Conservation (phyloP, 2,113 vertebrate genomes). For the Rhodinocichla rosea region DNA sequence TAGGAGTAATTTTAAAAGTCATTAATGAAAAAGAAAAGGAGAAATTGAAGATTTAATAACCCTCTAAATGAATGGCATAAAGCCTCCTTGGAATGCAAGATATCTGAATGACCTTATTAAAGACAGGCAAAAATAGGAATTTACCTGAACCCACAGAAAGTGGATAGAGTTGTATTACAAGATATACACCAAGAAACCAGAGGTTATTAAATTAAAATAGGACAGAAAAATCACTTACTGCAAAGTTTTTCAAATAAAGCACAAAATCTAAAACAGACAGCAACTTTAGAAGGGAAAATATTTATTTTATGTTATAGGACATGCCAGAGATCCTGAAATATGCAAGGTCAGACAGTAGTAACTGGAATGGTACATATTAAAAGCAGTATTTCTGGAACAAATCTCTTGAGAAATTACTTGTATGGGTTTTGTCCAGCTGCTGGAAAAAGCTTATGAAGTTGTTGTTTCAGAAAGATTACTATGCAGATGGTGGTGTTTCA, state of each 20-base stretch:
- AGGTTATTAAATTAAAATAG: slow-evolving; percentile 30
- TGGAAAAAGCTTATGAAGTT: neutral
- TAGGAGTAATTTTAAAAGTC: neutral
- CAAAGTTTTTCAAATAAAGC: slow-evolving; percentile 43
- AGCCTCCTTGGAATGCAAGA: neutral
- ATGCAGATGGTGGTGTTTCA: neutral
- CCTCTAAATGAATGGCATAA: neutral
- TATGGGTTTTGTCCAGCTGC: neutral
- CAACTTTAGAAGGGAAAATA: slow-evolving; percentile 8
- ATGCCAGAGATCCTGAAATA: neutral
- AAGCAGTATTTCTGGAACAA: slow-evolving; percentile 10
- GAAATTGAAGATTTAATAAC: neutral
- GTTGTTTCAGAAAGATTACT: neutral
- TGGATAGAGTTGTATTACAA: neutral
- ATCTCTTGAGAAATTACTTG: neutral
- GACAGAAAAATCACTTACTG: neutral
- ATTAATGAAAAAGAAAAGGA: neutral
- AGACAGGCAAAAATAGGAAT: neutral
- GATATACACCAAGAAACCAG: neutral
- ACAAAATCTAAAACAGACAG: slow-evolving; percentile 14
- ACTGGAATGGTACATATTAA: neutral
- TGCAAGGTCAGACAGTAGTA: slow-evolving; percentile 21
- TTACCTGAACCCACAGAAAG: slow-evolving; percentile 17
- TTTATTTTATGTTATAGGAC: slow-evolving; percentile 27
- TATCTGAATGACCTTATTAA: neutral